phyloP scores from a whole-genome alignment of 2,888 invertebrate species.

The Nephrotoma flavescens region DNA sequence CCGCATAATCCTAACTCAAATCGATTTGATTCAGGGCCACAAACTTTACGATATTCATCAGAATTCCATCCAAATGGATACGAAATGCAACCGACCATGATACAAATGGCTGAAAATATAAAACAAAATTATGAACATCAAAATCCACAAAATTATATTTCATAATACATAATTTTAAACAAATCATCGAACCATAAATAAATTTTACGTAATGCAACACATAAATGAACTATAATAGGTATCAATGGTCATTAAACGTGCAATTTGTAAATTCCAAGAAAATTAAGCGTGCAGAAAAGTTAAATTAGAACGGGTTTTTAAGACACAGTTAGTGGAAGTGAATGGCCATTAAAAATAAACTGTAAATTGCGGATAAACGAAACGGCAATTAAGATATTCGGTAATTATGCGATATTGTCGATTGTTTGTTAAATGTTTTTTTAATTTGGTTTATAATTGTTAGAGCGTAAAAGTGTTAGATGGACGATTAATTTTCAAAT shows the following conservation, averaged over 20 bases:
- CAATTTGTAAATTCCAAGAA: neutral
- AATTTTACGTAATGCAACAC: neutral
- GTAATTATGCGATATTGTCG: neutral
- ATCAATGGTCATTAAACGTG: neutral
- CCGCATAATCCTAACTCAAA: slow-evolving; percentile 71
- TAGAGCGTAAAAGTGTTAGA: neutral
- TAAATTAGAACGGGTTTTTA: neutral
- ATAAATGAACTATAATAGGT: neutral
- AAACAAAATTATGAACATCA: neutral
- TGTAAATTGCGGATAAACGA: neutral
- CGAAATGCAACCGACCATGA: slow-evolving; percentile 75
- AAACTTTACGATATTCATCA: slow-evolving; percentile 65
- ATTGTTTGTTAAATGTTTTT: neutral
- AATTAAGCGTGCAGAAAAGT: neutral
- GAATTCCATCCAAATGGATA: slow-evolving; percentile 90
- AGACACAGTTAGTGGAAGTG: neutral
- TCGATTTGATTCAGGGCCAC: slow-evolving; percentile 67
- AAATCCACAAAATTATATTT: neutral
- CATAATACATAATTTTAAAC: neutral
- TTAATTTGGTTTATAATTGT: neutral
- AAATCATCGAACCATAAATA: neutral
- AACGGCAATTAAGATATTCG: neutral
- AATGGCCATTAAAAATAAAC: neutral
- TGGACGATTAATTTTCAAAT: neutral
- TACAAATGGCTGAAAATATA: slow-evolving; percentile 55